Conservation (phyloP, 2,113 vertebrate genomes). For the Himantopus leucocephalus region DNA sequence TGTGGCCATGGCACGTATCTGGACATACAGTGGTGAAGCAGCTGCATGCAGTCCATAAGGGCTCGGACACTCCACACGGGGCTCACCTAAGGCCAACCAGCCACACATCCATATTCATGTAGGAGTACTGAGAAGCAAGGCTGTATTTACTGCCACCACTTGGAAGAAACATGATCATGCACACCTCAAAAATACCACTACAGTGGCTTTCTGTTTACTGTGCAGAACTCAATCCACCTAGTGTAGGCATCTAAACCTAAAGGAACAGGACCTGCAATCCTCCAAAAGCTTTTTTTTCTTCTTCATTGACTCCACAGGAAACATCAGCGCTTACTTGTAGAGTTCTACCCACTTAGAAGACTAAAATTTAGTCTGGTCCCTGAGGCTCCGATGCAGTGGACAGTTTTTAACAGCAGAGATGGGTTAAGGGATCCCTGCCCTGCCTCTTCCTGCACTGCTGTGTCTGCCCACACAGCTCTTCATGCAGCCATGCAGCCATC, state of each 20-base stretch:
- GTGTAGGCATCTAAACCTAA: neutral
- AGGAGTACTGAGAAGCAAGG: neutral
- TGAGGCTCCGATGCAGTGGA: accelerated
- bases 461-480: neutral
- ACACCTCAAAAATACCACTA: neutral
- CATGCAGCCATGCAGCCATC: neutral
- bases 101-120: too few species aligned
- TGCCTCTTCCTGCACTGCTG: neutral
- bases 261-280: neutral
- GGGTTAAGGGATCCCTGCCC: neutral
- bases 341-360: neutral
- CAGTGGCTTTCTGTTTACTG: neutral
- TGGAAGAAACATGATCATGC: neutral
- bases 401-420: neutral
- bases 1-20: accelerated
- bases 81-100: neutral
- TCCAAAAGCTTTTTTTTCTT: neutral
- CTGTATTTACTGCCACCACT: neutral
- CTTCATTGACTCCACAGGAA: neutral
- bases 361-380: neutral
- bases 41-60: neutral
- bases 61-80: too few species aligned
- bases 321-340: accelerated
- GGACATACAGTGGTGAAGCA: neutral
- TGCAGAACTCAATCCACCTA: neutral